phyloP scores from a whole-genome alignment of 2,797 vertebrate genomes.

The Chaunax sp. region DNA sequence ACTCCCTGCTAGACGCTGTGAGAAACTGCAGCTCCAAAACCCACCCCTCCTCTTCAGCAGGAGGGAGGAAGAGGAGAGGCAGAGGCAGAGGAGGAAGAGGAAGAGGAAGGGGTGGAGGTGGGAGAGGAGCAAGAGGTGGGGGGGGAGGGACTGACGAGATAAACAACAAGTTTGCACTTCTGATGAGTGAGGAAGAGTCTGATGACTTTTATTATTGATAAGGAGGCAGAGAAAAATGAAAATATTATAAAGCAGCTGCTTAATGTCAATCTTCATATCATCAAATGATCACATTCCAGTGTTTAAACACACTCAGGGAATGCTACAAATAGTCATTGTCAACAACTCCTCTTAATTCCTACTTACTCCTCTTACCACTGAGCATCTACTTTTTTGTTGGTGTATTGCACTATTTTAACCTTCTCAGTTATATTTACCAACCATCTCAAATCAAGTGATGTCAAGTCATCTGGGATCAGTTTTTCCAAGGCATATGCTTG shows the following conservation, averaged over 20 bases:
- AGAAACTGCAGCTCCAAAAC: constrained; percentile 53
- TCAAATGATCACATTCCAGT: constrained; percentile 45
- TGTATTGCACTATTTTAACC: constrained; percentile 36
- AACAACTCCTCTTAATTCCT: no score
- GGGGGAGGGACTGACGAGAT: constrained; percentile 53
- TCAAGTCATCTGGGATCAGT: neutral
- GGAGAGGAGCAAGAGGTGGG: constrained; percentile 22
- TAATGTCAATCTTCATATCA: neutral
- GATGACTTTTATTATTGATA: constrained; percentile 38
- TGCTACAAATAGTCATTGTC: constrained; percentile 11
- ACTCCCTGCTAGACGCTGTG: constrained; percentile 66
- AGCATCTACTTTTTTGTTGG: neutral
- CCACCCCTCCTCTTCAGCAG: constrained; percentile 35
- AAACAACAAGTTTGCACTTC: constrained; percentile 79
- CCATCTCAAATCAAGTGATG: constrained; percentile 2
- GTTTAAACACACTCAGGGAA: constrained; percentile 39
- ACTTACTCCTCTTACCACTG: constrained; percentile 8
- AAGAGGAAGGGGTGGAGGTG: constrained; percentile 29
- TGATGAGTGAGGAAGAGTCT: constrained; percentile 71
- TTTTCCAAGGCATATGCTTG: constrained; percentile 13
- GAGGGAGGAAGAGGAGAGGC: constrained; percentile 43
- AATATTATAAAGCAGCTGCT: neutral
- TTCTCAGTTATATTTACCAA: neutral
- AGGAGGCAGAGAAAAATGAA: constrained; percentile 10
- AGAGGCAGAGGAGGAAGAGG: constrained; percentile 32